A percentile compares a stretch with the other conserved stretches of the same genome.
Conservation (phyloP, 2,888 invertebrate species). For the Chouioia cunea region DNA sequence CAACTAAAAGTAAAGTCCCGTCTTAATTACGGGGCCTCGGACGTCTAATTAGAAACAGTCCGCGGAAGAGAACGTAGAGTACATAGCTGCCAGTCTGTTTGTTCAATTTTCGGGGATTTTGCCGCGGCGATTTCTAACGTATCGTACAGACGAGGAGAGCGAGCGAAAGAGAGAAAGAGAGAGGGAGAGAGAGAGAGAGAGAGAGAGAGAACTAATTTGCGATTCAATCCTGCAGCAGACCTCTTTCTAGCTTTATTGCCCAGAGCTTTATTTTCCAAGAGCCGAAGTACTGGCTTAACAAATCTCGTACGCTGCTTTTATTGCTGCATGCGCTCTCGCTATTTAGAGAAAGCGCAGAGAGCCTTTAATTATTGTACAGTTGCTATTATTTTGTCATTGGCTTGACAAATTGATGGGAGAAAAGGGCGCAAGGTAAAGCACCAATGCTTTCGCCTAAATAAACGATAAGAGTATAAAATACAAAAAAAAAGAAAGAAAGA, state of each 20-base stretch:
- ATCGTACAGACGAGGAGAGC: slow-evolving; percentile 12
- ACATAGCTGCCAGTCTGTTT: slow-evolving; percentile 49
- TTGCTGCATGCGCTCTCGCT: too few relatives aligned
- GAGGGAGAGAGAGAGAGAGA: slow-evolving; percentile 14
- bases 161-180: slow-evolving; percentile 10
- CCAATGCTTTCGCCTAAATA: too few relatives aligned
- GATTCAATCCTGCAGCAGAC: slow-evolving; percentile 28
- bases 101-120: slow-evolving; percentile 51
- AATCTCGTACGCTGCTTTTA: too few relatives aligned
- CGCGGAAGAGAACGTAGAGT: slow-evolving; percentile 44
- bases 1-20: slow-evolving; percentile 52
- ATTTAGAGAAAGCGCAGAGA: too few relatives aligned
- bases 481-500: too few relatives aligned
- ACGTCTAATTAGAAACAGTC: slow-evolving; percentile 56
- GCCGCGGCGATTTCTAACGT: slow-evolving; percentile 47
- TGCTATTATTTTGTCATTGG: too few relatives aligned
- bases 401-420: too few relatives aligned
- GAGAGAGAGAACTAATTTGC: slow-evolving; percentile 31
- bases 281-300: too few relatives aligned
- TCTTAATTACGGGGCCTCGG: slow-evolving; percentile 55
- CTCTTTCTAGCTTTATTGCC: not conserved
- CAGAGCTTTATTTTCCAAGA: too few relatives aligned
- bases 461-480: too few relatives aligned
- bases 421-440: too few relatives aligned
- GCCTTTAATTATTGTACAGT: too few relatives aligned